Evolutionary conservation across 2,113 vertebrate species (phyloP), one percentile per base, ranked within the genome.

Genomic region (Sakesphorus luctuosus): DNA sequence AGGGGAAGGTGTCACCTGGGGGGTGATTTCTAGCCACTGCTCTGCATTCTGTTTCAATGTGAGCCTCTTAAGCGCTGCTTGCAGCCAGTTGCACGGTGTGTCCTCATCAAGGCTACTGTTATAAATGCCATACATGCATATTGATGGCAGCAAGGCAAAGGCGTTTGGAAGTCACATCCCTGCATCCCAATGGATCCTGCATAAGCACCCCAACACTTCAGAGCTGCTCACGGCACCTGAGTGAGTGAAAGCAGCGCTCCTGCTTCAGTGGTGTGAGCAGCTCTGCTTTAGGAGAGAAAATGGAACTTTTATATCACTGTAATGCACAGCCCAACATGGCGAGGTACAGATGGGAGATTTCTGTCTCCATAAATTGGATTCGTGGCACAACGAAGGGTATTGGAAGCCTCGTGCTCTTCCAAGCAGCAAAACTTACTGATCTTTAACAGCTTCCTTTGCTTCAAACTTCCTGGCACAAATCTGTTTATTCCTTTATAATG

Each of bases 41-140:
- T 97, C 96, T 95, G 21, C 97, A 97, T 97, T 98, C 97, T 94
- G 95, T 90, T 98, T 98, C 98, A 98, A 98, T 98, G 96, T 98
- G 96, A 98, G 96, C 94, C 97, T 97, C 96, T 98, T 98, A 97
- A 97, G 97, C 94, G 62, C 97, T 97, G 91, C 97, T 96, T 89
- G 96, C 91, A 97, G 95, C 96, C 97, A 96, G 97, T 98, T 98
- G 97, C 97, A 97, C 97, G 96, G 85, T 97, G 96, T 97, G 97
- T 98, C 98, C 97, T 98, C 97, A 98, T 98, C 98, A 98, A 98
- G 98, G 98, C 98, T 98, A 97, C 97, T 98, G 95, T 98, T 98
- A 98, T 98, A 98, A 97, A 98, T 98, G 98, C 94, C 94, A 89
- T 88, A 69, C 97, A 98, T 98, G 97, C 97, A 98, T 98, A 98